Evolutionary conservation across 2,888 invertebrate species (phyloP), one percentile per base, ranked within the genome.

Genomic region (Teleiodes luculella): DNA sequence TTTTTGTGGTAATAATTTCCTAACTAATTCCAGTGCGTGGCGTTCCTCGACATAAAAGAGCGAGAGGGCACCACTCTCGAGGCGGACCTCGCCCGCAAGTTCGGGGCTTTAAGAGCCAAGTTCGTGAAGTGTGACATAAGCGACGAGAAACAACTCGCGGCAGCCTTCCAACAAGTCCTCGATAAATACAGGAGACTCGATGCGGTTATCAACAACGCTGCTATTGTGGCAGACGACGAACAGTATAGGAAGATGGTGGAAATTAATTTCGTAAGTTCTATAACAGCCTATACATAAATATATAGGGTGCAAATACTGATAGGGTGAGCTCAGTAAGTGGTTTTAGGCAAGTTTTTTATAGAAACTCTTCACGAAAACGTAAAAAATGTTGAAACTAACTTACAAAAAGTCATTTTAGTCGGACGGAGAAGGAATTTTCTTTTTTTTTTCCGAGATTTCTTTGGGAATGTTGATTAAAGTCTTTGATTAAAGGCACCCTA

Each of bases 71-170:
- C 68, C 1, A 60, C 68, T 1, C 62, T 88, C 1, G 87, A 88
- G 62, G 59, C 55, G 0, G 81, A 86, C 65, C 76, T 88, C 35
- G 58, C 70, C 28, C 70, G 65, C 57, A 85, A 79, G 64, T 87
- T 83, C 41, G 87, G 87, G 7, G 80, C 84, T n/a, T 59, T 87
- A 52, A 77, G 65, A 75, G 83, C 83, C 10, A 88, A 83, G 80
- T 88, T 86, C 65, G 85, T 86, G 71, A 81, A 82, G 72, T 87
- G 88, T 59, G 86, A 88, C 62, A 72, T 88, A 13, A 66, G 85
- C 1, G 72, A 83, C 57, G 82, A 81, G 16, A 61, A 57, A 0
- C 79, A 86, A 63, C 78, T 86, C 7, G 58, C 62, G 5, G 70
- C 70, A 0, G 85, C 87, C 31, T 87, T 76, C 62, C 72, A 66